Base-by-base conservation (phyloP, 2,888 invertebrate genomes). In the Apamea epomidion region DNA sequence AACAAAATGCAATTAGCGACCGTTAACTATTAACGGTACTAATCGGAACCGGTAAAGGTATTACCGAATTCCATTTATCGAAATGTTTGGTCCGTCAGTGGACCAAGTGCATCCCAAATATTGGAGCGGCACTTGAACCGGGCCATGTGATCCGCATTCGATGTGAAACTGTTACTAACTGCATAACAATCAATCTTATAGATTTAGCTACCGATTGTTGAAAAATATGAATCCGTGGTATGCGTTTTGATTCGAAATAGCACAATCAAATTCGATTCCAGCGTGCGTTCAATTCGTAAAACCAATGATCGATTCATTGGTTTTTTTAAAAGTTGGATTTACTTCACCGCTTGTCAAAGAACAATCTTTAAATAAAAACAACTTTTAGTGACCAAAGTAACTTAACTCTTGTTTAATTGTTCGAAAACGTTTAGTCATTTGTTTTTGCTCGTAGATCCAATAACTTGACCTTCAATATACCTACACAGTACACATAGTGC, bases 71-170 rank as follows among this genome's bases (percentile, higher is more conserved):
- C 91, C 89, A 92, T 92, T 92, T 91, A 90, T 90, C 90, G 90
- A 91, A 92, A 93, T 93, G 89, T 92, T 92, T 91, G 91, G 90
- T 84, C 88, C 89, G 90, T 91, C 91, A 90, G 90, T 91, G 91
- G 87, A 84, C 81, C 88, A 91, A 95, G 94, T 90, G 94, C 90
- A 93, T 88, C 82, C 92, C 94, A 95, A 95, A 95, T 94, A 95
- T 95, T 94, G 93, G 90, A 88, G 75, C 86, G 89, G 82, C 91
- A 85, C 94, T 95, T 93, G 93, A 93, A 92, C 91, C 91, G 82
- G 86, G 89, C 76, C 87, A 90, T 91, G 91, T 91, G 89, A 92
- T 90, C 89, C 76, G 88, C 83, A 88, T 88, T 86, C 87, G 86
- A 90, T 48, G 73, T 83, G 83, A 85, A 89, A 88, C 60, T 87